These are phyloP conservation scores for Prunella fulvescens DNA, from an alignment of 2,113 vertebrate genomes.

Conservation along the genomic window DNA sequence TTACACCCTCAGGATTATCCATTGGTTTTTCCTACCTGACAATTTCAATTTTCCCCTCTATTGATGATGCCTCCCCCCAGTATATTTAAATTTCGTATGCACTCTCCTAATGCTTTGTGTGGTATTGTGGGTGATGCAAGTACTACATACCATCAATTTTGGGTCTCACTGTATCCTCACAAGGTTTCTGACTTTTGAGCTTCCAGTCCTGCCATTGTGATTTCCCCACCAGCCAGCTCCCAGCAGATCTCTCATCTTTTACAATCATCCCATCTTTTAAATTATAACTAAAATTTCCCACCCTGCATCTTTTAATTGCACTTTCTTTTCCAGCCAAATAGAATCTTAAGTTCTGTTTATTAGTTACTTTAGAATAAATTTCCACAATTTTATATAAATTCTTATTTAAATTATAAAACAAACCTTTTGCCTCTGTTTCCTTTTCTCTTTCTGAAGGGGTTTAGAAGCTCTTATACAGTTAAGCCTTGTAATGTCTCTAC, in stretches of 20 bases:
- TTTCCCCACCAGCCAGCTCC: background rate
- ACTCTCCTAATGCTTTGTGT: background rate
- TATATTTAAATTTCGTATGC: background rate
- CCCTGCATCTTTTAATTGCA: background rate
- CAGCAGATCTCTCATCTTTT: background rate
- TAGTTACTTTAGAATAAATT: background rate
- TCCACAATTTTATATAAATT: background rate
- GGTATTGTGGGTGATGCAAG: background rate
- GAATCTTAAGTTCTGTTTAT: background rate
- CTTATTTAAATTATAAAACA: background rate
- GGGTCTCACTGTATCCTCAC: background rate
- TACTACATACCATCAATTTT: background rate
- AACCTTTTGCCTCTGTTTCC: background rate
- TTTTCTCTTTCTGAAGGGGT: background rate
- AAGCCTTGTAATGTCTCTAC: background rate
- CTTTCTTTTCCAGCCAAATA: background rate
- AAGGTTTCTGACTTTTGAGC: background rate
- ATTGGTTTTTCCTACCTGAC: background rate
- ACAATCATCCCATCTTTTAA: background rate
- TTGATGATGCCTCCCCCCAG: background rate
- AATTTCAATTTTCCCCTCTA: background rate
- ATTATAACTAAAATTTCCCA: background rate
- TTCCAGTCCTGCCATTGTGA: background rate
- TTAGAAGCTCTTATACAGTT: background rate
- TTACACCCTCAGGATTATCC: background rate